phyloP scores from a whole-genome alignment of 2,113 vertebrate genomes.

The Apteryx owenii region DNA sequence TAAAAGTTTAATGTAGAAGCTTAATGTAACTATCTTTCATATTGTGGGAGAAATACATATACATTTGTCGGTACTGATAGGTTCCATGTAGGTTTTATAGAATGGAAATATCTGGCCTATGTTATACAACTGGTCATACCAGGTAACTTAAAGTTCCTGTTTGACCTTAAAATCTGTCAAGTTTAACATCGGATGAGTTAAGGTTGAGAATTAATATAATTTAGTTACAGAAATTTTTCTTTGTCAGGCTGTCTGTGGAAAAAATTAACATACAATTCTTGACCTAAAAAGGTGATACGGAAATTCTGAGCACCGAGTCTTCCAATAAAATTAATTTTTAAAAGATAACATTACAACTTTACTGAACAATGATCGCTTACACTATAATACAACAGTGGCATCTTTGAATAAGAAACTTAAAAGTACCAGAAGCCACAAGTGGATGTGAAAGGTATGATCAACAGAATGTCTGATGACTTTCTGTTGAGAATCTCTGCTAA shows the following conservation, averaged over 20 bases:
- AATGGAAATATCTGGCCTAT: background rate
- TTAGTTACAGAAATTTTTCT: background rate
- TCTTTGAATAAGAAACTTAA: background rate
- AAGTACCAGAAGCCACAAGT: background rate
- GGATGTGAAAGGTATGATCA: background rate
- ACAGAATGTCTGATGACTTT: background rate
- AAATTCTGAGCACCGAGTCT: background rate
- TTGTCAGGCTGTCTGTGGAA: background rate
- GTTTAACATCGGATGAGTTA: background rate
- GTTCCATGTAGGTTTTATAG: background rate
- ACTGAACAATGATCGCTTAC: background rate
- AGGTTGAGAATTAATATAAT: background rate
- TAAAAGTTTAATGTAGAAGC: background rate
- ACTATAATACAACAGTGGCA: accelerated
- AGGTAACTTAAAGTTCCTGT: background rate
- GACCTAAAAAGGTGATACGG: background rate
- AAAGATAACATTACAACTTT: background rate
- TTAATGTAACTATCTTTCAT: background rate
- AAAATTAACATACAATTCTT: background rate
- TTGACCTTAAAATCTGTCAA: background rate
- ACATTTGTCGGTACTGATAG: background rate
- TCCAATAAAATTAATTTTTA: background rate
- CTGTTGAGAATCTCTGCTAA: background rate
- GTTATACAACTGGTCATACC: background rate
- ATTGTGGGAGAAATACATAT: background rate